Evolutionary conservation across 2,797 vertebrate species (phyloP).

Genomic region (Chaunax sp.): DNA sequence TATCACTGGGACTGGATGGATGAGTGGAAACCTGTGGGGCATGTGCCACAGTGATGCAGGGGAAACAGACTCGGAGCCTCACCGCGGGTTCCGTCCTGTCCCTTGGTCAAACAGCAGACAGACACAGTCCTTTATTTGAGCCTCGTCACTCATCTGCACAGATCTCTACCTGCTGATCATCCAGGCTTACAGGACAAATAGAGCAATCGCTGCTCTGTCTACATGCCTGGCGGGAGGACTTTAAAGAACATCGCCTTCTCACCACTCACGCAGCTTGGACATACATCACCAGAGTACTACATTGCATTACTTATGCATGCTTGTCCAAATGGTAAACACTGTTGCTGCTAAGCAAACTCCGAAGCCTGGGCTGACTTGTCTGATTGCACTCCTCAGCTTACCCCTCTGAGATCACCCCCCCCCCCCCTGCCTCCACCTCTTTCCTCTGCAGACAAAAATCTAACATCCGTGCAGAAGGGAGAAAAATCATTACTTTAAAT

Average conservation of each 20-base stretch:
- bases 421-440: neutral
- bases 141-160: constrained; percentile 39
- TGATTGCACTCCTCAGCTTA: constrained; percentile 33
- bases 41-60: constrained; percentile 16
- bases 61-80: neutral
- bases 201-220: constrained; percentile 59
- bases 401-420: neutral
- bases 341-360: constrained; percentile 52
- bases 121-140: constrained; percentile 24
- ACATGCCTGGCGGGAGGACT: constrained; percentile 23
- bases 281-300: constrained; percentile 51
- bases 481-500: constrained; percentile 76
- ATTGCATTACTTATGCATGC: constrained; percentile 65
- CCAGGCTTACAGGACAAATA: constrained; percentile 56
- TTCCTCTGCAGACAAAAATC: constrained; percentile 48
- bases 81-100: constrained; percentile 4
- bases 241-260: constrained; percentile 32
- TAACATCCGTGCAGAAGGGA: constrained; percentile 35
- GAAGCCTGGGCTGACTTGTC: constrained; percentile 11
- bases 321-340: constrained; percentile 55
- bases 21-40: constrained; percentile 54
- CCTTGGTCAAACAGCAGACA: constrained; percentile 18
- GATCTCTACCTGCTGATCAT: constrained; percentile 55
- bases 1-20: constrained; percentile 62
- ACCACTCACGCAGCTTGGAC: constrained; percentile 49